phyloP scores from a whole-genome alignment of 2,797 vertebrate species.

The Onychomys torridus region DNA sequence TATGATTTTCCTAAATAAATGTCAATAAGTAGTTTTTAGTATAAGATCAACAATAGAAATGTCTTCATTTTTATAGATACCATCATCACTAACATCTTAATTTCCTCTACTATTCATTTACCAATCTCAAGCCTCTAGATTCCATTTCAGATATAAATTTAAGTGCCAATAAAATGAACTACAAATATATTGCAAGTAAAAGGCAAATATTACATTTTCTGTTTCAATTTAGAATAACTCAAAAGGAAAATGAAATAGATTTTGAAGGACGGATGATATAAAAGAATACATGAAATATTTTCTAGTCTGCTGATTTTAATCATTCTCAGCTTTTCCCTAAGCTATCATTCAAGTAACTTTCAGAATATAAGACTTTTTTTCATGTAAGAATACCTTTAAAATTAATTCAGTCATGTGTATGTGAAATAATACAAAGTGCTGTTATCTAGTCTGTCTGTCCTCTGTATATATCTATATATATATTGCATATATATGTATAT shows the following conservation, averaged over 20 bases:
- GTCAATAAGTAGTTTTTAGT: neutral
- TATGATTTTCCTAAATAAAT: neutral
- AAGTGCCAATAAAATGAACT: conserved; percentile 29
- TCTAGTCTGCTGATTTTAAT: conserved; percentile 67
- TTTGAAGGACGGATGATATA: conserved; percentile 45
- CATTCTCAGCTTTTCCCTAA: conserved; percentile 50
- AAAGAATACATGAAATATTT: conserved; percentile 57
- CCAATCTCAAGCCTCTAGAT: neutral
- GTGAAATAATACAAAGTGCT: neutral
- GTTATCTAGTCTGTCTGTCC: neutral
- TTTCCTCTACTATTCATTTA: conserved; percentile 20
- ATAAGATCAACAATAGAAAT: neutral
- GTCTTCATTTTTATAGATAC: conserved; percentile 3
- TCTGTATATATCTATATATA: neutral
- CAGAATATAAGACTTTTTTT: neutral
- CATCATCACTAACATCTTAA: conserved; percentile 18
- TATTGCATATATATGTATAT: too few relatives aligned
- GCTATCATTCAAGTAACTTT: conserved; percentile 42
- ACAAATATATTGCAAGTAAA: conserved; percentile 54
- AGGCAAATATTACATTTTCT: conserved; percentile 59
- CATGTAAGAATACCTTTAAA: neutral
- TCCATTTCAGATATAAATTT: conserved; percentile 60
- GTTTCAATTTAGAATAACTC: conserved; percentile 67
- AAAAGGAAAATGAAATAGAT: conserved; percentile 72
- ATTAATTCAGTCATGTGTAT: neutral